Evolutionary conservation across 2,797 vertebrate species (phyloP), one percentile per base, ranked within the genome.

Genomic region (Oceanodroma leucorhoa): DNA sequence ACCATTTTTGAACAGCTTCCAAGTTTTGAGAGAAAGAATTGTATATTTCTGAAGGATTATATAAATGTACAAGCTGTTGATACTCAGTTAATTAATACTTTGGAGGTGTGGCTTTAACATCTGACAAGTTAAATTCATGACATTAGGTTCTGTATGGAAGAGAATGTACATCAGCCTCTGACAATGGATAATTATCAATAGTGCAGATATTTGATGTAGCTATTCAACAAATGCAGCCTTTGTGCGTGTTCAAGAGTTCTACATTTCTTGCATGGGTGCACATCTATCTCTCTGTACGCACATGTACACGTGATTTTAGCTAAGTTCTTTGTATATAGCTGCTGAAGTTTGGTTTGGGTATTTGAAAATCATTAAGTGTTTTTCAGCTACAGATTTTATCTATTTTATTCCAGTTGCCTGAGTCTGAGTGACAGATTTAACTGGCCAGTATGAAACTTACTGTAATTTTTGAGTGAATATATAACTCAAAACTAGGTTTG

Each of bases 11-110:
- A 94, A 84, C 10, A 73, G 5, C 30, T 83, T 94, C 79, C 89
- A 95, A 86, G 24, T 71, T 72, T 83, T 65, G 53, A 57, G 53
- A 69, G 57, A 51, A 87, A 71, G 48, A 85, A 85, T 81, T 67
- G 22, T 54, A 5, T 85, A 60, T 88, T 92, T 89, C 54, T 81
- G 72, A 85, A 92, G 20, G 30, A 83, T 87, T 94, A 78, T 69
- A 66, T 62, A 85, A 93, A 60, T 27, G n/a, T 87, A 65, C 81
- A 92, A 90, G 64, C 86, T 92, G 85, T 76, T 89, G 46, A 55
- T 87, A 83, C 12, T 72, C 55, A 64, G 48, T 83, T 94, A 95
- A 94, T 95, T 94, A 93, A 80, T 83, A 83, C 78, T 65, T 87
- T 78, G 51, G 79, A 91, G 86, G 88, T 70, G 32, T n/a, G 65